A percentile compares a stretch with the other conserved stretches of the same genome.
Evolutionary conservation across 1,140 invertebrate species (phyloP).

Genomic region (Oryzaephilus surinamensis): DNA sequence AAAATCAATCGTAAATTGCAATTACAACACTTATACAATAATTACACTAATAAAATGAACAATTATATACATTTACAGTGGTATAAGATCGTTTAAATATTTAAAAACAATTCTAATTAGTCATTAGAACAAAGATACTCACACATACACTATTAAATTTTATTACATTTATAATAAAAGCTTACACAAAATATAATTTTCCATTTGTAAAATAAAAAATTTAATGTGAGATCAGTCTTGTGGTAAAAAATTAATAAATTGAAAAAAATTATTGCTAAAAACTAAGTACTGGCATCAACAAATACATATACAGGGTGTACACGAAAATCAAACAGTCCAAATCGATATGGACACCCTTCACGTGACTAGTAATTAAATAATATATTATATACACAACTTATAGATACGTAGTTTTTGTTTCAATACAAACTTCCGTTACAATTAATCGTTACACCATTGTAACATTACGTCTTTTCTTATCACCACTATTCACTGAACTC

Average conservation of each 20-base stretch:
- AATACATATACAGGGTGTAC: constrained; percentile 2
- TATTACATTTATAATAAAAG: too few relatives aligned
- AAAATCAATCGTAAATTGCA: too few relatives aligned
- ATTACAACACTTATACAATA: too few relatives aligned
- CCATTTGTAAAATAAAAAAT: too few relatives aligned
- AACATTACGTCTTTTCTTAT: constrained; percentile 44
- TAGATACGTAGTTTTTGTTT: constrained; percentile 21
- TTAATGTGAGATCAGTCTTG: constrained; percentile 22
- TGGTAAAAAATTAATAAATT: constrained; percentile 16
- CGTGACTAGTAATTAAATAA: constrained; percentile 3
- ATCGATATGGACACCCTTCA: too few relatives aligned
- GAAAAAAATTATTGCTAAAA: constrained; percentile 8
- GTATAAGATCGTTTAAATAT: too few relatives aligned
- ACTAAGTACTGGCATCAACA: constrained; percentile 20
- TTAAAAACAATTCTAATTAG: too few relatives aligned
- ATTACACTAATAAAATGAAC: too few relatives aligned
- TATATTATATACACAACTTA: constrained; percentile 10
- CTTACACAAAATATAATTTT: too few relatives aligned
- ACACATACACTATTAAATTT: too few relatives aligned
- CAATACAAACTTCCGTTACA: constrained; percentile 21
- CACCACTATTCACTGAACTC: constrained; percentile 44
- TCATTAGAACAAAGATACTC: too few relatives aligned
- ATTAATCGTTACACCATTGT: constrained; percentile 44
- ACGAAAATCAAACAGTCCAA: constrained; percentile 6
- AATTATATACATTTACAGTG: too few relatives aligned